These are phyloP conservation scores for Falco naumanni DNA, from an alignment of 2,797 vertebrate species.

Conservation along the genomic window DNA sequence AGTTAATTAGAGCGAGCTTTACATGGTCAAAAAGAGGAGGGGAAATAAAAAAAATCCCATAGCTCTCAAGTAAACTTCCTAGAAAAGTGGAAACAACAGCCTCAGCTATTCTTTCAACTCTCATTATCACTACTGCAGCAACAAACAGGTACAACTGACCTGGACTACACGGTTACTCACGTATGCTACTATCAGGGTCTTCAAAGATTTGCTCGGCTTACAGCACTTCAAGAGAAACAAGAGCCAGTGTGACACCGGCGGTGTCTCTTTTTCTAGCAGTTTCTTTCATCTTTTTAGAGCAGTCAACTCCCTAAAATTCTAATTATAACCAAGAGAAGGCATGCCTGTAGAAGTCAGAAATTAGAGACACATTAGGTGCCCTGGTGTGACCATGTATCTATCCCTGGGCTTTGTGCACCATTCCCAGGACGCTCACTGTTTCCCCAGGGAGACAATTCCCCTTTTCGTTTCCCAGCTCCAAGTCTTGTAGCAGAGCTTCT, in stretches of 20 bases:
- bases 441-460: neutral
- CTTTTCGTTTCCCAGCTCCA: neutral
- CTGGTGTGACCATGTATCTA: neutral
- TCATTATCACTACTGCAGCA: neutral
- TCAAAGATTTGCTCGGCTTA: neutral
- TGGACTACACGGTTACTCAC: neutral
- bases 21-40: neutral
- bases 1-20: neutral
- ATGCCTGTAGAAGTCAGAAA: neutral
- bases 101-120: neutral
- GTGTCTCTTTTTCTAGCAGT: neutral
- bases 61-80: neutral
- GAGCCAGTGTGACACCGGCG: neutral
- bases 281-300: neutral
- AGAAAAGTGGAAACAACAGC: neutral
- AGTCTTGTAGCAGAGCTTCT: neutral
- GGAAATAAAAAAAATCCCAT: neutral
- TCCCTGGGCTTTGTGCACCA: neutral
- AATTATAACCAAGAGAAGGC: neutral
- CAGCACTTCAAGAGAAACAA: neutral
- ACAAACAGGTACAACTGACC: neutral
- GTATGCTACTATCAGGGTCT: neutral
- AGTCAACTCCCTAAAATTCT: neutral
- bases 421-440: neutral
- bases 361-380: neutral